Percentiles rank a stretch among this genome's conserved stretches.
Conservation (phyloP, 64 coral and sea anemone genomes). For the Stylophora pistillata region DNA sequence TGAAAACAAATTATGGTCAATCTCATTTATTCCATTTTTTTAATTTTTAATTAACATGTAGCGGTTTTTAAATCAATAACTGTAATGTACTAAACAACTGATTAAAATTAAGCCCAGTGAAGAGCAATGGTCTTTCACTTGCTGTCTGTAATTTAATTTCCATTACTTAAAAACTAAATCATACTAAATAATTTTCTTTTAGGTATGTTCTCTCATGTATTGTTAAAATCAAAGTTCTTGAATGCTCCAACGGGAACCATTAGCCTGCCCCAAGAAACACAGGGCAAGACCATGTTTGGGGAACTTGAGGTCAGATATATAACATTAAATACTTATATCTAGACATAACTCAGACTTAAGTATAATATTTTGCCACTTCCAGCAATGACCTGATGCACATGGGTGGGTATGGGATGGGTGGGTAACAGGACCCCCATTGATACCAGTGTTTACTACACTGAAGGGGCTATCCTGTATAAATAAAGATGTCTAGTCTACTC, state of each 20-base stretch:
- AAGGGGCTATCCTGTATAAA: too few species aligned
- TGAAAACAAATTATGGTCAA: too few species aligned
- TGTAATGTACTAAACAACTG: not conserved
- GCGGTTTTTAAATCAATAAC: too few species aligned
- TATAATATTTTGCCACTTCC: slow-evolving; percentile 26
- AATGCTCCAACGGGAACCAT: slow-evolving; percentile 25
- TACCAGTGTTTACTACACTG: too few species aligned
- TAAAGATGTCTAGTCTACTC: too few species aligned
- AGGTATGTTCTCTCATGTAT: slow-evolving; percentile 8
- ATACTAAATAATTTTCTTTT: slow-evolving; percentile 31
- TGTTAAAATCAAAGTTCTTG: slow-evolving; percentile 23
- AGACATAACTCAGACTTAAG: slow-evolving; percentile 18
- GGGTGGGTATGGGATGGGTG: too few species aligned
- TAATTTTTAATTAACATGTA: too few species aligned
- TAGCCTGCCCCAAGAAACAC: slow-evolving; percentile 18
- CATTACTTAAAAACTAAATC: slow-evolving; percentile 16
- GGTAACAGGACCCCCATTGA: too few species aligned
- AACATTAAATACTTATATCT: slow-evolving; percentile 18
- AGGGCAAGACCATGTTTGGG: slow-evolving; percentile 34
- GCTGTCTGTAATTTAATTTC: slow-evolving; percentile 24
- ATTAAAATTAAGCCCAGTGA: slow-evolving; percentile 10
- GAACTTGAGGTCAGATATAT: slow-evolving; percentile 23
- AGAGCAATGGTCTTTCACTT: slow-evolving; percentile 19
- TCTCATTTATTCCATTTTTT: too few species aligned
- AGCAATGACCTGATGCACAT: slow-evolving; percentile 17